These are phyloP conservation scores for Drosophila lowei DNA, from an alignment of 1,140 invertebrate species.

Conservation along the genomic window DNA sequence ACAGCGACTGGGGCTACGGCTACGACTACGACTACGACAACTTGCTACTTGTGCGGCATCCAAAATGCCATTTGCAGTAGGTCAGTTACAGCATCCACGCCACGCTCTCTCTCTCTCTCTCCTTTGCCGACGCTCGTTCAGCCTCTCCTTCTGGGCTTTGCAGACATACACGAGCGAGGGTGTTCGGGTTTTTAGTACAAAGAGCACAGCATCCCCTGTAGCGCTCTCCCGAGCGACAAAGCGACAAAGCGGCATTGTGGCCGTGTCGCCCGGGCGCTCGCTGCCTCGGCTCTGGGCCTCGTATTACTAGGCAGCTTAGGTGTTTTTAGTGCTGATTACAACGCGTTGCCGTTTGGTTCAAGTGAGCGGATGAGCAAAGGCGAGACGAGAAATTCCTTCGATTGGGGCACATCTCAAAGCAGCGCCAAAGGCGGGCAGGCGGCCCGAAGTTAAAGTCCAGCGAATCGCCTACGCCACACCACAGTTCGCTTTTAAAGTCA, in stretches of 20 bases:
- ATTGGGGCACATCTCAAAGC: no score
- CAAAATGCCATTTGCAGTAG: constrained; percentile 53
- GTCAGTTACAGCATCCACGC: constrained; percentile 63
- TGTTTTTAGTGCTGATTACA: constrained; percentile 79
- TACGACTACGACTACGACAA: constrained; percentile 10
- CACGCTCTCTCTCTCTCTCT: constrained; percentile 27
- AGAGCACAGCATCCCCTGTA: constrained; percentile 52
- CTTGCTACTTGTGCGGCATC: constrained; percentile 40
- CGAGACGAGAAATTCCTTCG: constrained; percentile 17
- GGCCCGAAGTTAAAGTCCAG: constrained; percentile 30
- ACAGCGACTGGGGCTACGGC: constrained; percentile 8
- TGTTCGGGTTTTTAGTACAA: constrained; percentile 57
- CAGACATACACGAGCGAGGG: constrained; percentile 27
- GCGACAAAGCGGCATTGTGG: constrained; percentile 64
- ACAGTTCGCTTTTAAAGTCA: constrained; percentile 21
- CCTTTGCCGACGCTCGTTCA: not conserved
- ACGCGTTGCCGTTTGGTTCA: constrained; percentile 75
- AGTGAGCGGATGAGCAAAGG: constrained; percentile 52
- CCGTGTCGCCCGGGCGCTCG: constrained; percentile 8
- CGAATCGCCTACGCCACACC: not conserved
- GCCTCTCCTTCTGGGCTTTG: constrained; percentile 13
- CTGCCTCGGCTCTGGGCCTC: constrained; percentile 31
- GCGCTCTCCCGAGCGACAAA: constrained; percentile 31
- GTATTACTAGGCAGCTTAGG: constrained; percentile 66
- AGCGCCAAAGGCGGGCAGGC: no score